These are phyloP conservation scores for Idris sp. DNA, from an alignment of 1,140 invertebrate genomes.

Conservation along the genomic window DNA sequence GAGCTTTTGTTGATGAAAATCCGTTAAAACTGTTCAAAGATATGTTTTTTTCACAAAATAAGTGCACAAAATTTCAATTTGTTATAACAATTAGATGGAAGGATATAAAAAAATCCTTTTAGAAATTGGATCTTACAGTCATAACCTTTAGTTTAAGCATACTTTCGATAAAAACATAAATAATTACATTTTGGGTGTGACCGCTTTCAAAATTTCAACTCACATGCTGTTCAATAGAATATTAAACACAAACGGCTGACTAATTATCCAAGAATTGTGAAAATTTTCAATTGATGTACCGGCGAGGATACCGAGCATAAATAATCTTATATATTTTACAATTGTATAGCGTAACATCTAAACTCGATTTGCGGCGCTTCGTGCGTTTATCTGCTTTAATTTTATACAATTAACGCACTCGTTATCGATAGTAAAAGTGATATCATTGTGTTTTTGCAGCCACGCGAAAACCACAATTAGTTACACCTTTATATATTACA, in stretches of 20 bases:
- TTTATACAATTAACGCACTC: constrained; percentile 36
- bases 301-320: constrained; percentile 22
- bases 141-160: no score
- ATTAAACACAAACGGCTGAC: constrained; percentile 22
- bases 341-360: constrained; percentile 34
- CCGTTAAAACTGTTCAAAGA: no score
- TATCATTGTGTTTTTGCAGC: constrained; percentile 10
- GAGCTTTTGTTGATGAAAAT: no score
- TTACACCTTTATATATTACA: constrained; percentile 7
- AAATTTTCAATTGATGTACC: constrained; percentile 33
- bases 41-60: no score
- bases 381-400: constrained; percentile 21
- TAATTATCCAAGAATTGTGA: constrained; percentile 27
- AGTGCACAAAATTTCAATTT: no score
- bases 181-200: no score
- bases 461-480: background rate
- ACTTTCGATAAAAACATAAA: no score
- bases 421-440: constrained; percentile 15
- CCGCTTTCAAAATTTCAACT: no score
- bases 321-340: constrained; percentile 11
- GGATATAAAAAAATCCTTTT: no score
- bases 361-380: background rate
- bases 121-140: no score
- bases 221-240: no score
- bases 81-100: no score